Percentiles rank a stretch among this genome's conserved stretches.
These are phyloP conservation scores for Scaptodrosophila lebanonensis DNA, from an alignment of 1,140 invertebrate species.

Conservation along the genomic window DNA sequence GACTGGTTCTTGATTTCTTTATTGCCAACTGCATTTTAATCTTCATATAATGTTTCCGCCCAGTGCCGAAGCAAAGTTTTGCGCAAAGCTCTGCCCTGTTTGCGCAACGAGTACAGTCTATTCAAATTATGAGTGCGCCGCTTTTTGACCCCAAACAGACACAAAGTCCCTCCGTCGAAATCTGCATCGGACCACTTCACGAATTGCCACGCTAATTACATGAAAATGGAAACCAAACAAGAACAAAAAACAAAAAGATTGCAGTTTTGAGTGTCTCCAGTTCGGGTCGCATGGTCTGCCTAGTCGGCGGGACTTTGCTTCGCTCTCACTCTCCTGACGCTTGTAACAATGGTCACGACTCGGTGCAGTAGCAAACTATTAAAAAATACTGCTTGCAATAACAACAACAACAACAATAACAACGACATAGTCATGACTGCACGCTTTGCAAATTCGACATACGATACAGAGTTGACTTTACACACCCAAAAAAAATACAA, in stretches of 20 bases:
- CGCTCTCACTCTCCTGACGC: conserved; percentile 1
- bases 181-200: conserved; percentile 55
- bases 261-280: conserved; percentile 37
- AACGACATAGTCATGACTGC: conserved; percentile 66
- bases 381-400: conserved; percentile 34
- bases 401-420: conserved; percentile 37
- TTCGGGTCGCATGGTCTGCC: conserved; percentile 8
- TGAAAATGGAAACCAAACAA: conserved; percentile 50
- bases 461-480: conserved; percentile 55
- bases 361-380: conserved; percentile 44
- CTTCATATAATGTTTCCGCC: too few species aligned
- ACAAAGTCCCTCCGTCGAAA: conserved; percentile 22
- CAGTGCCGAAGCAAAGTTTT: too few species aligned
- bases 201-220: conserved; percentile 72
- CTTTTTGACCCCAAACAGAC: too few species aligned
- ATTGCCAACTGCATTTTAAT: too few species aligned
- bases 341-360: conserved; percentile 68
- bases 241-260: conserved; percentile 14
- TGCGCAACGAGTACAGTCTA: too few species aligned
- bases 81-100: too few species aligned
- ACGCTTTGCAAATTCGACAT: conserved; percentile 72
- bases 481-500: conserved; percentile 40
- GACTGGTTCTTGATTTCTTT: too few species aligned
- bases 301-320: conserved; percentile 10
- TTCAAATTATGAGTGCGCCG: too few species aligned